phyloP scores from a whole-genome alignment of 2,797 vertebrate genomes.

The Sebastes iracundus region DNA sequence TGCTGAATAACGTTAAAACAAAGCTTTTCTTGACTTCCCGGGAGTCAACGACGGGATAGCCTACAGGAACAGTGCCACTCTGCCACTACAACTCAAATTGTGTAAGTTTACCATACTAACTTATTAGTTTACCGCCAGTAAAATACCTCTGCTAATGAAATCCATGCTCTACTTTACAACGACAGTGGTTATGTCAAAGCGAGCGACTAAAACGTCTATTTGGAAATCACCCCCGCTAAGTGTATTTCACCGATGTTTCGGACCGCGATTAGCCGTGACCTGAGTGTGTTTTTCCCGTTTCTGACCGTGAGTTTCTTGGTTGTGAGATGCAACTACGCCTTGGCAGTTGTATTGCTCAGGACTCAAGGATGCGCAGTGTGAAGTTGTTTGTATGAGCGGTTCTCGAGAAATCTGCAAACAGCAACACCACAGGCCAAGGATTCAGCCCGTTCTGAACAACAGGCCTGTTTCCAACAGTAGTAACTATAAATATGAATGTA shows the following conservation, averaged over 20 bases:
- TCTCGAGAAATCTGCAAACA: too few relatives aligned
- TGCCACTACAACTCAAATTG: background rate
- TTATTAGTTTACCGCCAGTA: background rate
- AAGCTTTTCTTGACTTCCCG: background rate
- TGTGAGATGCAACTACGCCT: fast-evolving
- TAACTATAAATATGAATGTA: background rate
- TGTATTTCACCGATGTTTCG: background rate
- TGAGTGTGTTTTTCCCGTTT: too few relatives aligned
- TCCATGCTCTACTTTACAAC: background rate
- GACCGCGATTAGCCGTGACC: background rate
- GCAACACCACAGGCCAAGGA: too few relatives aligned
- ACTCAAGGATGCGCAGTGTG: too few relatives aligned
- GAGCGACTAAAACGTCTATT: background rate
- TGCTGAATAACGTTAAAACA: background rate
- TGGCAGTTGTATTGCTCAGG: too few relatives aligned
- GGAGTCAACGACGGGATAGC: background rate
- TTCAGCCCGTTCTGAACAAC: too few relatives aligned
- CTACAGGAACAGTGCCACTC: background rate
- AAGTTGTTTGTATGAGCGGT: too few relatives aligned
- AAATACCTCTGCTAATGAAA: background rate
- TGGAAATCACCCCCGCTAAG: background rate
- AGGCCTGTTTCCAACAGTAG: background rate
- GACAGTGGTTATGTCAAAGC: background rate
- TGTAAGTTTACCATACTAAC: background rate
- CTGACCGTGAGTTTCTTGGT: fast-evolving